A percentile compares a stretch with the other conserved stretches of the same genome.
Conservation (phyloP, 2,888 invertebrate species). For the Microplitis manilae region DNA sequence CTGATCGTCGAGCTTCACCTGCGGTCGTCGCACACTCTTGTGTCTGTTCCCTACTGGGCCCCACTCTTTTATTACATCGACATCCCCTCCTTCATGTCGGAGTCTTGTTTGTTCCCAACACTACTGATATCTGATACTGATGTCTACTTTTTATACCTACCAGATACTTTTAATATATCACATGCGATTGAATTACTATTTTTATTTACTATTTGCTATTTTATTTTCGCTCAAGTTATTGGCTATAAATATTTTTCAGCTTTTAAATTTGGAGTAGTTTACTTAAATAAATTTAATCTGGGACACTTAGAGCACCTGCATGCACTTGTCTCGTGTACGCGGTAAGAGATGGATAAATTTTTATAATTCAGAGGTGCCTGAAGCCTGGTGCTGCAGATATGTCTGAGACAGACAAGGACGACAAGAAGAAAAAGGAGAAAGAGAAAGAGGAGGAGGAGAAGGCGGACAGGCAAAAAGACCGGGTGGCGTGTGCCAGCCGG, state of each 20-base stretch:
- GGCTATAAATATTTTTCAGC: too few species aligned
- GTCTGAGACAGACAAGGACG: not conserved
- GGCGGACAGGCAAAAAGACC: conserved; percentile 31
- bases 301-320: not conserved
- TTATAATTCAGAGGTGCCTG: conserved; percentile 11
- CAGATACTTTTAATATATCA: too few species aligned
- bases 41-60: too few species aligned
- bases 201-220: too few species aligned
- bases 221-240: too few species aligned
- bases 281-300: not conserved
- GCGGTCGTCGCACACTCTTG: not conserved
- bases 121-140: too few species aligned
- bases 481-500: conserved; percentile 53
- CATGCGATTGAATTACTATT: too few species aligned
- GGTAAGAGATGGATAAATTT: not conserved
- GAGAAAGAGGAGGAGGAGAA: not conserved
- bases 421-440: not conserved
- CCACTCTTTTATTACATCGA: too few species aligned
- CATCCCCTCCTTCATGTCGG: not conserved
- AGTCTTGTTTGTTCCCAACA: too few species aligned
- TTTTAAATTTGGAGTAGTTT: too few species aligned
- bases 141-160: too few species aligned
- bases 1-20: not conserved
- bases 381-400: not conserved
- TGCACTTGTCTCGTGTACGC: not conserved